A percentile compares a stretch with the other conserved stretches of the same genome.
Evolutionary conservation across 2,797 vertebrate species (phyloP).

Genomic region (Rhinichthys osculus): DNA sequence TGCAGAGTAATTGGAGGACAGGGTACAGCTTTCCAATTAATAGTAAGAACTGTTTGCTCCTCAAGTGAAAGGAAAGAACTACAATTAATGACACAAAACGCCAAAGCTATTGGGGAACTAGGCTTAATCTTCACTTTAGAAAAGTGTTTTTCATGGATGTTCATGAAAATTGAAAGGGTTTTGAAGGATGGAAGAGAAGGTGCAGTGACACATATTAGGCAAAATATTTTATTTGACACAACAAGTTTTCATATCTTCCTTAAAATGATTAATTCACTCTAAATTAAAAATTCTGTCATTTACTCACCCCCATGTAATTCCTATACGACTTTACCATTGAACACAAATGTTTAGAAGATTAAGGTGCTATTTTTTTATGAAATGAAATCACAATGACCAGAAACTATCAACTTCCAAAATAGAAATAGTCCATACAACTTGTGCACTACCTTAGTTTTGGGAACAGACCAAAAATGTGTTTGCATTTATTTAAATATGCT

Average conservation of each 20-base stretch:
- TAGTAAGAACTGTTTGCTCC: background rate
- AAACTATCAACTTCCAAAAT: background rate
- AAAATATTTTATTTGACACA: background rate
- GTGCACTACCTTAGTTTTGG: background rate
- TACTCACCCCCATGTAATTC: background rate
- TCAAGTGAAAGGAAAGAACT: constrained; percentile 10
- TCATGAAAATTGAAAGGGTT: constrained; percentile 1
- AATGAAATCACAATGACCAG: background rate
- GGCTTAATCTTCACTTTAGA: constrained; percentile 1
- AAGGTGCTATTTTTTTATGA: background rate
- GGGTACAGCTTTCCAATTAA: constrained; percentile 34
- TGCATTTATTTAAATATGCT: background rate
- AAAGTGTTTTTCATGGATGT: constrained; percentile 3
- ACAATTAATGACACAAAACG: constrained; percentile 9
- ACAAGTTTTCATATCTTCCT: background rate
- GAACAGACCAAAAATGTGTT: background rate
- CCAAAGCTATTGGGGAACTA: constrained; percentile 1
- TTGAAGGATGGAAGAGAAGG: background rate
- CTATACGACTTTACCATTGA: background rate
- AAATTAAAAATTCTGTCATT: background rate
- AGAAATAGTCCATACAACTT: no score
- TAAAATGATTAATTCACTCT: background rate
- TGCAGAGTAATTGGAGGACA: constrained; percentile 30
- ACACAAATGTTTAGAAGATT: background rate
- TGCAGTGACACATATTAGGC: background rate